Evolutionary conservation across 2,113 vertebrate genomes (phyloP), one percentile per base, ranked within the genome.

Genomic region (Chionodraco myersi): DNA sequence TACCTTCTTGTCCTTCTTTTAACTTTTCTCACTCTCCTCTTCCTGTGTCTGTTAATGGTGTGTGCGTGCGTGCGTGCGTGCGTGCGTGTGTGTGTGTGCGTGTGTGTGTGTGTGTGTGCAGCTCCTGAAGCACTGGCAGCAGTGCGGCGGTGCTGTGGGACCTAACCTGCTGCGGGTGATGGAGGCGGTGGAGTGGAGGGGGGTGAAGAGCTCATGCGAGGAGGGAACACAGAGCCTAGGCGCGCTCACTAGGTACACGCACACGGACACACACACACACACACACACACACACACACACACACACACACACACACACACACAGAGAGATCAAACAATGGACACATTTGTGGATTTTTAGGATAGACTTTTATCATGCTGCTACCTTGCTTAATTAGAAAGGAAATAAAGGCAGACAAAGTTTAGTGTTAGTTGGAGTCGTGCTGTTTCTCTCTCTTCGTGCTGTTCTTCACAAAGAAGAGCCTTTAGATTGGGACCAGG

Each of bases 171-270:
- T 74, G 21, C 93, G 90, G 23, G 84, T 98, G 88, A 88, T 98
- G 61, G 93, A 95, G 51, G 88, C 91, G 0, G 94, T 91, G 73
- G 91, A 95, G 87, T 92, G 79, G 87, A 89, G 70, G 58, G 95
- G 96, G 51, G 75, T 96, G 68, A 89, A 92, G 87, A 95, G 73
- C 94, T 99, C 83, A 89, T n/a, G 94, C 11, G 86, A 85, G 10
- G 89, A 92, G 58, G 92, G 94, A 1, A 83, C 91, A 72, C 90
- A 65, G 75, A 94, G 95, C 81, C 94, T 98, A 91, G 70, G 69
- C 83, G 65, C 96, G 52, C 90, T 99, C 54, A 89, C 88, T 85
- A 98, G 97, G 97, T 98, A 90, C 84, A 66, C n/a, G 14, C 56
- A 47, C 36, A 56, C 44, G n/a, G n/a, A 52, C 44, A 47, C 36